A percentile compares a stretch with the other conserved stretches of the same genome.
Conservation (phyloP, 1,140 invertebrate genomes). For the Laodelphax striatellus region DNA sequence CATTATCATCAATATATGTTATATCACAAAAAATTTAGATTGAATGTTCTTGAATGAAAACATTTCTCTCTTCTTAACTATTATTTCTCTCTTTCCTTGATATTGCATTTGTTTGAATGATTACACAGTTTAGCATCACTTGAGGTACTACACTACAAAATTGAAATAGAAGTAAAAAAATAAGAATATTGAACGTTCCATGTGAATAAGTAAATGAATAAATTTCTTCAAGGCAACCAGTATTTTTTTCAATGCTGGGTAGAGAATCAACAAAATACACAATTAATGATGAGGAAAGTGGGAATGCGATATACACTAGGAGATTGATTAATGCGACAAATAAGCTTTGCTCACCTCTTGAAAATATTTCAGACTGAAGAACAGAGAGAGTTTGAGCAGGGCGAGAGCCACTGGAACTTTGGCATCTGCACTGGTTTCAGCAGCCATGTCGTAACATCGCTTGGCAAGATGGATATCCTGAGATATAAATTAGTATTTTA, state of each 20-base stretch:
- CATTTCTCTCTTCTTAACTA: too few relatives aligned
- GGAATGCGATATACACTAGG: too few relatives aligned
- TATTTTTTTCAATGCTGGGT: too few relatives aligned
- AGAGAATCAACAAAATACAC: too few relatives aligned
- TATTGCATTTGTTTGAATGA: neutral
- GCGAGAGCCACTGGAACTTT: slow-evolving; percentile 90
- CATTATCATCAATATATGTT: too few relatives aligned
- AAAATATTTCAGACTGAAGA: slow-evolving; percentile 60
- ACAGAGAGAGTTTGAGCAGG: slow-evolving; percentile 72
- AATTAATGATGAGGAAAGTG: too few relatives aligned
- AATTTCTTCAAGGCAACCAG: too few relatives aligned
- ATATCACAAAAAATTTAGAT: too few relatives aligned
- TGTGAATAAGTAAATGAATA: too few relatives aligned
- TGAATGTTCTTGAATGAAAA: neutral
- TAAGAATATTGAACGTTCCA: too few relatives aligned
- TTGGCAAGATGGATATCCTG: slow-evolving; percentile 71
- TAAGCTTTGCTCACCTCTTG: slow-evolving; percentile 52
- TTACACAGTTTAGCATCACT: neutral
- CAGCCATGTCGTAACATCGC: slow-evolving; percentile 93
- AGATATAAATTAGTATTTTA: slow-evolving; percentile 25
- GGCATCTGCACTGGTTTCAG: slow-evolving; percentile 88
- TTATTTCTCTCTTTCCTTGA: neutral
- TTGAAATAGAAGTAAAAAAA: too few relatives aligned
- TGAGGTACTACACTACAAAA: too few relatives aligned
- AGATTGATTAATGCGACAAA: neutral